Conservation (phyloP, 2,888 invertebrate genomes). For the Meghimatium bilineatum region DNA sequence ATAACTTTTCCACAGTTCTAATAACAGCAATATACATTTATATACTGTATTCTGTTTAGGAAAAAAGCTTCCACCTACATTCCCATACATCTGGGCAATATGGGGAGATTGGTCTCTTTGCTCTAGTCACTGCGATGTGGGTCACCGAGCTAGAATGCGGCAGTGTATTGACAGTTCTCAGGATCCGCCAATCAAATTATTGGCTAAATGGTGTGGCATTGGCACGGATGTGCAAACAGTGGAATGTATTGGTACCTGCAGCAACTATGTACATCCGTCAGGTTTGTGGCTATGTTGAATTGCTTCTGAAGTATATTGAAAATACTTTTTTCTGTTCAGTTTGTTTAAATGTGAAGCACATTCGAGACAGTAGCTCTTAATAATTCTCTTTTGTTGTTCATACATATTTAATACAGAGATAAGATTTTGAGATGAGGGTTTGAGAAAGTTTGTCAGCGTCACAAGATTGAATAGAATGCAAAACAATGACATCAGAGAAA, state of each 20-base stretch:
- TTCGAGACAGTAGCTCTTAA: too few species aligned
- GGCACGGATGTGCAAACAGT: background rate
- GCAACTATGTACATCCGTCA: background rate
- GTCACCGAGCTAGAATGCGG: background rate
- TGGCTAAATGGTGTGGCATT: background rate
- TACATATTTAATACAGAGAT: too few species aligned
- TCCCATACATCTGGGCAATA: constrained; percentile 30
- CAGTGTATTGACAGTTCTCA: constrained; percentile 30
- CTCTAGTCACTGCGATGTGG: constrained; percentile 28
- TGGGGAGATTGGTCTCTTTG: constrained; percentile 38
- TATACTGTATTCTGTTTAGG: background rate
- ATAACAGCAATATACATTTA: too few species aligned
- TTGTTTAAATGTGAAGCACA: too few species aligned
- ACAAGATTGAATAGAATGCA: too few species aligned
- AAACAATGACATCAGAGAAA: too few species aligned
- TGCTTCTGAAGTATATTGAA: too few species aligned
- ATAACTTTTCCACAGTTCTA: too few species aligned
- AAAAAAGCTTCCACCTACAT: background rate
- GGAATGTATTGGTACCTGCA: constrained; percentile 16
- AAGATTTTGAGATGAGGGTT: too few species aligned
- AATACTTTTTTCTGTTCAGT: too few species aligned
- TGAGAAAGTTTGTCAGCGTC: too few species aligned
- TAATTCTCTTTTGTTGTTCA: too few species aligned
- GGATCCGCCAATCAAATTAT: background rate
- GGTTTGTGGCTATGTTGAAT: background rate